Conservation (phyloP, 1,140 invertebrate species). For the Acromyrmex echinatior region DNA sequence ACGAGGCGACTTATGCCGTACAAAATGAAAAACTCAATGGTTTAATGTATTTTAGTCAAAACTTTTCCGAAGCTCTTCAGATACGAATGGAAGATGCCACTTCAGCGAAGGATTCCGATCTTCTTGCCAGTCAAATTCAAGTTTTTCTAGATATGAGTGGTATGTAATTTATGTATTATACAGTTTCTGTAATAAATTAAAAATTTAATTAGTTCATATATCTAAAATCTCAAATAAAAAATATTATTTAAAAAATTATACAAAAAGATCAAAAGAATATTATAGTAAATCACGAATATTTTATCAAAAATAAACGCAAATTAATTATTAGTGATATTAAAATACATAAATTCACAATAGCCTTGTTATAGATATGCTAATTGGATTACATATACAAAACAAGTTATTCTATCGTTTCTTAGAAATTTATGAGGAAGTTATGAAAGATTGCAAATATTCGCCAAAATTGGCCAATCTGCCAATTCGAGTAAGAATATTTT, state of each 20-base stretch:
- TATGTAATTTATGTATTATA: constrained; percentile 76
- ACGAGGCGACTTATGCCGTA: constrained; percentile 89
- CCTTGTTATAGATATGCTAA: constrained; percentile 89
- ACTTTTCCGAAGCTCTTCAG: constrained; percentile 91
- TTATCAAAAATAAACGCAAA: not conserved
- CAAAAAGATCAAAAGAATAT: no score
- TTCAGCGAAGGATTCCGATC: constrained; percentile 78
- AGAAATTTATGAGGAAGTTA: constrained; percentile 87
- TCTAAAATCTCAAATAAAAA: no score
- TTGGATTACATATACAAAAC: constrained; percentile 89
- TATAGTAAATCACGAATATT: not conserved
- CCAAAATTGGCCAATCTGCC: constrained; percentile 88
- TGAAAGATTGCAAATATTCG: constrained; percentile 88
- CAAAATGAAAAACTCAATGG: constrained; percentile 89
- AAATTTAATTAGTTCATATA: no score
- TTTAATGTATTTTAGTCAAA: constrained; percentile 90
- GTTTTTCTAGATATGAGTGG: constrained; percentile 92
- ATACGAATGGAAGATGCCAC: constrained; percentile 84
- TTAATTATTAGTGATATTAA: not conserved
- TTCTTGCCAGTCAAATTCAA: constrained; percentile 88
- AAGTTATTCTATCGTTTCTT: constrained; percentile 89
- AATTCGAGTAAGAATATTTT: constrained; percentile 80
- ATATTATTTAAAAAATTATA: no score
- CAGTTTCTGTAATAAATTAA: no score
- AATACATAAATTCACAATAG: not conserved